phyloP scores from a whole-genome alignment of 2,797 vertebrate genomes.

The Acridotheres tristis region DNA sequence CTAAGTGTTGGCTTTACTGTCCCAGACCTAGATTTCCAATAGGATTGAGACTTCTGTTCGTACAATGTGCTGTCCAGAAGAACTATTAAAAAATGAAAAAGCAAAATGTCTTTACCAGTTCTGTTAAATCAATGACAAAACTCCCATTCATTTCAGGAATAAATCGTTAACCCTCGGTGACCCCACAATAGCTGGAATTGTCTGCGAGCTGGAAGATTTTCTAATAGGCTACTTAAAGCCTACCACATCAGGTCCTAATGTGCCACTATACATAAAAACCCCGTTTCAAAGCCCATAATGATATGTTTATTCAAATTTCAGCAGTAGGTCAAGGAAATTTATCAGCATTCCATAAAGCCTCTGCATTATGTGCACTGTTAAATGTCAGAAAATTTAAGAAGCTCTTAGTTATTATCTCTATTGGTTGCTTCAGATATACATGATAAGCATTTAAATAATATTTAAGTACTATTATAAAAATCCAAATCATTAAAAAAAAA shows the following conservation, averaged over 20 bases:
- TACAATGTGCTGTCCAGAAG: background rate
- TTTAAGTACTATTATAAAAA: background rate
- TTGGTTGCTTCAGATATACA: background rate
- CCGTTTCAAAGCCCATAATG: conserved; percentile 11
- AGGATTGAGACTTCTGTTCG: background rate
- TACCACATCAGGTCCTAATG: background rate
- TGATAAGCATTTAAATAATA: background rate
- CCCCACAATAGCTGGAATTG: background rate
- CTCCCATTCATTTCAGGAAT: background rate
- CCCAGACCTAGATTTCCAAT: background rate
- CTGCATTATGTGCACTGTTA: background rate
- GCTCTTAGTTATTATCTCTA: background rate
- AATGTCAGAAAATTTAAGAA: conserved; percentile 20
- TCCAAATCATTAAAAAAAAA: background rate
- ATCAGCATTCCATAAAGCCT: background rate
- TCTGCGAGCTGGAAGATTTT: conserved; percentile 1
- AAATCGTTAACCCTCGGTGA: background rate
- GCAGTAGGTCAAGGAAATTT: background rate
- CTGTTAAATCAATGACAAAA: background rate
- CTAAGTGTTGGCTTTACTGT: background rate
- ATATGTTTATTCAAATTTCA: conserved; percentile 39
- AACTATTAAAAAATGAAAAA: background rate
- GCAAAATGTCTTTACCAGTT: background rate
- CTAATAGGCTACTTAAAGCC: background rate
- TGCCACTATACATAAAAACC: background rate